These are phyloP conservation scores for Machaerirhynchus nigripectus DNA, from an alignment of 2,113 vertebrate genomes.

Conservation along the genomic window DNA sequence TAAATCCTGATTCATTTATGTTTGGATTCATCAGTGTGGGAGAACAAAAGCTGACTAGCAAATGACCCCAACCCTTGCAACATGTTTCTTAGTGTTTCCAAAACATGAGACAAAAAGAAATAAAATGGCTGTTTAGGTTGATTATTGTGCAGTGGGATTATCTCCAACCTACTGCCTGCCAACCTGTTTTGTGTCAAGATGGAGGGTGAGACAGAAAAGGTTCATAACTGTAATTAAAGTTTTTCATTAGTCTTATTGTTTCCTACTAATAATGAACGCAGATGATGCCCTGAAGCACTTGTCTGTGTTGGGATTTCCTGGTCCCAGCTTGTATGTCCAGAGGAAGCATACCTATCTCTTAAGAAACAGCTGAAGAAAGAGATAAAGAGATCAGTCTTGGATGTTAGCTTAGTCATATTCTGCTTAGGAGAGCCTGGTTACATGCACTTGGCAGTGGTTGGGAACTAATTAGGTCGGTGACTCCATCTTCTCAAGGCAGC, in stretches of 20 bases:
- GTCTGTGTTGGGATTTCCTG: background rate
- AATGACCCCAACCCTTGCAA: background rate
- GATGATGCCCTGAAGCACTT: background rate
- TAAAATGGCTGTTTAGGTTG: background rate
- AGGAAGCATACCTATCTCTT: background rate
- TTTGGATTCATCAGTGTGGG: background rate
- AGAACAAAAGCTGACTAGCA: background rate
- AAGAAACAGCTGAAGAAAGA: background rate
- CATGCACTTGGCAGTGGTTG: background rate
- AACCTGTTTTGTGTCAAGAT: background rate
- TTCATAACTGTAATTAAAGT: background rate
- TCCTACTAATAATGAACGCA: background rate
- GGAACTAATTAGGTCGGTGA: background rate
- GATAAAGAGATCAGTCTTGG: background rate
- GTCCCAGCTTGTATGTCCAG: background rate
- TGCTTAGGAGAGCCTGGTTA: background rate
- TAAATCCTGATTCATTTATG: background rate
- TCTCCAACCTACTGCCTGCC: background rate
- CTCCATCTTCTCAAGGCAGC: background rate
- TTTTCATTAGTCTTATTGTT: constrained; percentile 2
- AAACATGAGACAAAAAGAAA: background rate
- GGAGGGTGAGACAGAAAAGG: background rate
- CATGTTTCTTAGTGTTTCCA: background rate
- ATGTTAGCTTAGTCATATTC: background rate
- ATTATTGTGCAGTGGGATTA: background rate